Evolutionary conservation across 2,888 invertebrate species (phyloP).

Genomic region (Aplocera efformata): DNA sequence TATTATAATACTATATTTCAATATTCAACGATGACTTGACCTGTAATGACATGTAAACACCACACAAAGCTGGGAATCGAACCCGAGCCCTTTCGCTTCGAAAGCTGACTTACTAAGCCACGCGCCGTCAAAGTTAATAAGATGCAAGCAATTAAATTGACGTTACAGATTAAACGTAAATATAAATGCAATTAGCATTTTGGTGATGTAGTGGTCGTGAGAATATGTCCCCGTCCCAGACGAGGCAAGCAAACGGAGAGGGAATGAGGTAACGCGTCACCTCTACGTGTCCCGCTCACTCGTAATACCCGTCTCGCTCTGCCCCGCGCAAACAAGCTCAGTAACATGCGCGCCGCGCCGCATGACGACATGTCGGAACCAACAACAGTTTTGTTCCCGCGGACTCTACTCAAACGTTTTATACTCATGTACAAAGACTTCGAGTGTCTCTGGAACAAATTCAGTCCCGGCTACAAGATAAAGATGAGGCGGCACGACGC

Average conservation of each 20-base stretch:
- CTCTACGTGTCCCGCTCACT: conserved; percentile 1
- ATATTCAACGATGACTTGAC: too few species aligned
- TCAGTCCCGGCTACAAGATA: conserved; percentile 49
- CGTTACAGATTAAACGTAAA: too few species aligned
- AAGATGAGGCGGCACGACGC: conserved; percentile 58
- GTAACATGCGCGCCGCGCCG: conserved; percentile 62
- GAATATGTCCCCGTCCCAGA: too few species aligned
- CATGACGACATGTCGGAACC: conserved; percentile 25
- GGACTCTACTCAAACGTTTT: conserved; percentile 55
- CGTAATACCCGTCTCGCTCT: conserved; percentile 17
- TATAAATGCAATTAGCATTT: too few species aligned
- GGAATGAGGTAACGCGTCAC: conserved; percentile 4
- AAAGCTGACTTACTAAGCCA: too few species aligned
- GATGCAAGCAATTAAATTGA: too few species aligned
- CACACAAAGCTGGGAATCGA: too few species aligned
- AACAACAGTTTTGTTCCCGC: conserved; percentile 54
- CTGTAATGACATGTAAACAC: too few species aligned
- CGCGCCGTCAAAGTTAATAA: too few species aligned
- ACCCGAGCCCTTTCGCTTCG: too few species aligned
- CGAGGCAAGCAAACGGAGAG: neutral
- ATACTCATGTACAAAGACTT: conserved; percentile 53
- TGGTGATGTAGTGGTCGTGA: too few species aligned
- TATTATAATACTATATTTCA: too few species aligned
- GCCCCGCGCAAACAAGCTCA: conserved; percentile 38
- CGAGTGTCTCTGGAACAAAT: conserved; percentile 60